phyloP scores from a whole-genome alignment of 2,113 vertebrate genomes.

The Odontesthes bonariensis region DNA sequence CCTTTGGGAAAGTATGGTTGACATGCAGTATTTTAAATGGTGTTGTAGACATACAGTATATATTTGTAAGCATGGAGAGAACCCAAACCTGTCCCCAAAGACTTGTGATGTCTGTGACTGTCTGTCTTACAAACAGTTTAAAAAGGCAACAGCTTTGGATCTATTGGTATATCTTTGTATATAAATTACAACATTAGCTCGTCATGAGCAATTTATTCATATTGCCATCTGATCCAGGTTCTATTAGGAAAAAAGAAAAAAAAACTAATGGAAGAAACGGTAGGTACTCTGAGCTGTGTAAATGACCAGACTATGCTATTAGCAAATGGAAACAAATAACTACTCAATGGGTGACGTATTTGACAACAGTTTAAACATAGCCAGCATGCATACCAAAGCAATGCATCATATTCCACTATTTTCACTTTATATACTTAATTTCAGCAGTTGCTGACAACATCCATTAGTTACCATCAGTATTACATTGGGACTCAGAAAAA shows the following conservation, averaged over 20 bases:
- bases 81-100: no score
- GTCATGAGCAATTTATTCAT: not conserved
- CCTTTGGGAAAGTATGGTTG: no score
- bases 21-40: no score
- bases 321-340: constrained; percentile 25
- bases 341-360: not conserved
- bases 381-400: constrained; percentile 2
- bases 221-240: not conserved
- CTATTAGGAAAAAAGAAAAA: not conserved
- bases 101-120: no score
- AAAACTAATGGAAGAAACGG: not conserved
- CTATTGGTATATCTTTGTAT: no score
- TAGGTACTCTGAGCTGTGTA: not conserved
- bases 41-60: no score
- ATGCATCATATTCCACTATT: constrained; percentile 7
- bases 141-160: no score
- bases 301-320: constrained; percentile 2
- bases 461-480: no score
- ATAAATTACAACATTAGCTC: no score
- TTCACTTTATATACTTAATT: not conserved
- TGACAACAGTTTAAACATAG: constrained; percentile 15
- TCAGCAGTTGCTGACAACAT: not conserved
- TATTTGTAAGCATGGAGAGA: no score
- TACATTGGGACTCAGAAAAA: no score
- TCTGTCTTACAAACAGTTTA: no score